Conservation (phyloP, 2,113 vertebrate species). For the Rana temporaria region DNA sequence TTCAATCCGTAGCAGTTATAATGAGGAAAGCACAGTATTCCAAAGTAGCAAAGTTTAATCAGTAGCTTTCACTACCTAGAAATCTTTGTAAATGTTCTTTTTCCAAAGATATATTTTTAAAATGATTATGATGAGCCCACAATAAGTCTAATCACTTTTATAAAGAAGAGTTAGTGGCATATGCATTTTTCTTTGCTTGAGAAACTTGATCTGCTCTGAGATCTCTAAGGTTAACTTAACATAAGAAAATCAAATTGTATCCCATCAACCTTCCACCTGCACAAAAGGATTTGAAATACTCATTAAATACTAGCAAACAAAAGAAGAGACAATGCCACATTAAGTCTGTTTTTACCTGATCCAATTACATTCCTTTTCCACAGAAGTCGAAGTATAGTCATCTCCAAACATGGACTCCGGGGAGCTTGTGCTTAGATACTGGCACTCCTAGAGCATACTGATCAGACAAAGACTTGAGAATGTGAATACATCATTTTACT, state of each 20-base stretch:
- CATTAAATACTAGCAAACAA: constrained; percentile 52
- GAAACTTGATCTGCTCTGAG: not conserved
- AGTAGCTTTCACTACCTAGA: not conserved
- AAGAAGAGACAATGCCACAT: constrained; percentile 29
- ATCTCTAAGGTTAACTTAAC: constrained; percentile 34
- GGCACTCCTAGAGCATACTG: constrained; percentile 34
- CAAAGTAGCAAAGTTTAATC: not conserved
- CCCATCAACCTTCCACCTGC: constrained; percentile 26
- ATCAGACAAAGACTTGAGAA: constrained; percentile 25
- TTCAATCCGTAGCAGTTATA: too few relatives aligned
- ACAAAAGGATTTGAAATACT: constrained; percentile 40
- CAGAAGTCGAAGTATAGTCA: constrained; percentile 53
- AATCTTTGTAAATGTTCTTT: not conserved
- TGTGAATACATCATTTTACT: constrained; percentile 44
- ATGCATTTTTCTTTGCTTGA: not conserved
- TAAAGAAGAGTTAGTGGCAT: not conserved
- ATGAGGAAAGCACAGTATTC: not conserved
- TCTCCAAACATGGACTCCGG: constrained; percentile 43
- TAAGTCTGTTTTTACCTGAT: constrained; percentile 39
- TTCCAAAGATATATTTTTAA: not conserved
- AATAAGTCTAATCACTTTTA: not conserved
- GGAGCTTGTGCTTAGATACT: constrained; percentile 28
- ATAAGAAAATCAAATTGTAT: constrained; percentile 42
- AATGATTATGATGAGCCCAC: too few relatives aligned
- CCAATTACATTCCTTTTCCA: constrained; percentile 44